Conservation (phyloP, 2,113 vertebrate species). For the Clarias magur region DNA sequence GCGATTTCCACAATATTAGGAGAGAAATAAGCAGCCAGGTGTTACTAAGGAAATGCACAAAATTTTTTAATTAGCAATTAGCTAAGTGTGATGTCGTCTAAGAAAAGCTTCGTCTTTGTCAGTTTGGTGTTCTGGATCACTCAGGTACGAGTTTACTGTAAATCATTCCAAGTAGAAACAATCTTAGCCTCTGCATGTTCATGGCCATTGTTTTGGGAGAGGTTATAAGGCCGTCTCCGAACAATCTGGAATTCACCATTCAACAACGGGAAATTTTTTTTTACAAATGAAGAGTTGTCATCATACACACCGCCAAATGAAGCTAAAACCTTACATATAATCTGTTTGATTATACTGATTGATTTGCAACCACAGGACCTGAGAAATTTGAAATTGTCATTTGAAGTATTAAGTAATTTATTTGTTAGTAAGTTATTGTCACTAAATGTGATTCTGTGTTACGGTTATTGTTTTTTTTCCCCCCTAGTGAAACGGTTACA, state of each 20-base stretch:
- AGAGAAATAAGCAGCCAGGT: background rate
- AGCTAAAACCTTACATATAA: background rate
- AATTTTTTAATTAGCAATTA: background rate
- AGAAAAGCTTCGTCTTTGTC: too few species aligned
- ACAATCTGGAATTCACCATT: background rate
- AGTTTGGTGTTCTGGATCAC: background rate
- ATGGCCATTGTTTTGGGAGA: background rate
- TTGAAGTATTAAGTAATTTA: background rate
- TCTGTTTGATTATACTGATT: background rate
- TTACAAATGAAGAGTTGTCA: background rate
- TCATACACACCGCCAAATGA: background rate
- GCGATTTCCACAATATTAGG: background rate
- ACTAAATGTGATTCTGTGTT: background rate
- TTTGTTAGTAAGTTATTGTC: background rate
- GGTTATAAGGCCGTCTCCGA: background rate
- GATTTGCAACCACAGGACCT: background rate
- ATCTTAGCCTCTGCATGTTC: background rate
- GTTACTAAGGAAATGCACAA: background rate
- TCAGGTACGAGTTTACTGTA: background rate
- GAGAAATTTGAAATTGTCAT: background rate
- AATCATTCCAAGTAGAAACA: background rate
- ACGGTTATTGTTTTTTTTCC: background rate
- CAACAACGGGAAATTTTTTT: background rate
- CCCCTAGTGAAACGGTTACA: background rate
- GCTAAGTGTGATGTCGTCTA: background rate